A percentile compares a stretch with the other conserved stretches of the same genome.
Conservation (phyloP, 2,888 invertebrate genomes). For the Bombylius major region DNA sequence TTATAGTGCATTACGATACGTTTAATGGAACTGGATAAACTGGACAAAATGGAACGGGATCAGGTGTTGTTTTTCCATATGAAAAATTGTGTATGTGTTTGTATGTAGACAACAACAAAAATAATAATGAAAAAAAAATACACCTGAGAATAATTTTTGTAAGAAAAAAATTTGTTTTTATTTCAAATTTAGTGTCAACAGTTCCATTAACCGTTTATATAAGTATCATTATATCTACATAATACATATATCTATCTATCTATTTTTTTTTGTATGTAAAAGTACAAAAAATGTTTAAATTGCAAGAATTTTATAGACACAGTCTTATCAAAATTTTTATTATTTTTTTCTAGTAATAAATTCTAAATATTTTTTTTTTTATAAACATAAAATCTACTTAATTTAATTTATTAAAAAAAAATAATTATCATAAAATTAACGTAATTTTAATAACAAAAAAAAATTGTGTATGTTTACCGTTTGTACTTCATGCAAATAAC, state of each 20-base stretch:
- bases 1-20: slow-evolving; percentile 8
- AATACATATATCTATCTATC: background rate
- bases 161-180: slow-evolving; percentile 2
- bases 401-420: no score
- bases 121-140: background rate
- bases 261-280: no score
- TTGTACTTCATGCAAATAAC: slow-evolving; percentile 54
- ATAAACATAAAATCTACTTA: no score
- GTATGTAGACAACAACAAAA: background rate
- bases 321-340: no score
- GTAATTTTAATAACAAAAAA: no score
- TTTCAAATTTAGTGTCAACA: slow-evolving; percentile 1
- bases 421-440: no score
- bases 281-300: no score
- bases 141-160: background rate
- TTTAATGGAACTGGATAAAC: slow-evolving; percentile 3
- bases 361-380: no score
- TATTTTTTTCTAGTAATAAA: no score
- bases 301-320: no score
- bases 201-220: slow-evolving; percentile 5
- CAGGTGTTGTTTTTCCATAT: background rate
- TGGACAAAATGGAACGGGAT: background rate
- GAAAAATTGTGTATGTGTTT: background rate
- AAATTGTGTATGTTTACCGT: slow-evolving; percentile 26
- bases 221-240: background rate